A percentile compares a stretch with the other conserved stretches of the same genome.
Evolutionary conservation across 2,113 vertebrate species (phyloP).

Genomic region (Synchiropus splendidus): DNA sequence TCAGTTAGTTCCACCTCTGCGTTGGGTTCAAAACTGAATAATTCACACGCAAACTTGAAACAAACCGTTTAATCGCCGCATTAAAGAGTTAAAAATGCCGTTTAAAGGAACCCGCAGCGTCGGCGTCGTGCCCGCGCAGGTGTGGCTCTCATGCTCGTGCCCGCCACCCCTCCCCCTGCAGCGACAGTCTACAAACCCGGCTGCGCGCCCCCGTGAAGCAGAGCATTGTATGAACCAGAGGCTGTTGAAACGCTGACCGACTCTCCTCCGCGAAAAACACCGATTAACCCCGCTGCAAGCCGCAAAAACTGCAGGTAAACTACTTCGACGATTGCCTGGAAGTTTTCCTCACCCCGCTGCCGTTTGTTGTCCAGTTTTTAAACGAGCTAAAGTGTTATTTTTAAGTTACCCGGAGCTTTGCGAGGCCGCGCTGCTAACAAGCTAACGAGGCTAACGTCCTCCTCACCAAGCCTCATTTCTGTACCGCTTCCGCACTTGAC

Average conservation of each 20-base stretch:
- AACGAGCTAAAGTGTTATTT: background rate
- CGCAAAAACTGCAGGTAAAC: slow-evolving; percentile 56
- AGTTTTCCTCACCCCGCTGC: background rate
- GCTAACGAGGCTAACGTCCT: slow-evolving; percentile 26
- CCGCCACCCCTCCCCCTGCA: slow-evolving; percentile 51
- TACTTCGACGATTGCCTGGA: slow-evolving; percentile 1
- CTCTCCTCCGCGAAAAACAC: too few species aligned
- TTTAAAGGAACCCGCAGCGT: too few species aligned
- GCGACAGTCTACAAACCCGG: slow-evolving; percentile 31
- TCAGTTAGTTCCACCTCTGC: too few species aligned
- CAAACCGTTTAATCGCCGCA: too few species aligned
- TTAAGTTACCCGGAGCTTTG: slow-evolving; percentile 34
- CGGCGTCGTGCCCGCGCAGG: slow-evolving; percentile 63
- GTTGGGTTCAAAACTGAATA: too few species aligned
- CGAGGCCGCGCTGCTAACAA: slow-evolving; percentile 29
- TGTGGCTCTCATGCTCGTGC: slow-evolving; percentile 62
- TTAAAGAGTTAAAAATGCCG: too few species aligned
- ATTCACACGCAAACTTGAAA: too few species aligned
- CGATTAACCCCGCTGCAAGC: slow-evolving; percentile 18
- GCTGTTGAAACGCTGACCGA: too few species aligned
- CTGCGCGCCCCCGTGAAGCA: slow-evolving; percentile 54
- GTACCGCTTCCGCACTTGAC: slow-evolving; percentile 41
- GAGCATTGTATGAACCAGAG: slow-evolving; percentile 55
- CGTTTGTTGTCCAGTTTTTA: background rate
- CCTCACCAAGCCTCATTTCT: slow-evolving; percentile 22